Conservation (phyloP, 2,113 vertebrate species). For the Macaca mulatta region DNA sequence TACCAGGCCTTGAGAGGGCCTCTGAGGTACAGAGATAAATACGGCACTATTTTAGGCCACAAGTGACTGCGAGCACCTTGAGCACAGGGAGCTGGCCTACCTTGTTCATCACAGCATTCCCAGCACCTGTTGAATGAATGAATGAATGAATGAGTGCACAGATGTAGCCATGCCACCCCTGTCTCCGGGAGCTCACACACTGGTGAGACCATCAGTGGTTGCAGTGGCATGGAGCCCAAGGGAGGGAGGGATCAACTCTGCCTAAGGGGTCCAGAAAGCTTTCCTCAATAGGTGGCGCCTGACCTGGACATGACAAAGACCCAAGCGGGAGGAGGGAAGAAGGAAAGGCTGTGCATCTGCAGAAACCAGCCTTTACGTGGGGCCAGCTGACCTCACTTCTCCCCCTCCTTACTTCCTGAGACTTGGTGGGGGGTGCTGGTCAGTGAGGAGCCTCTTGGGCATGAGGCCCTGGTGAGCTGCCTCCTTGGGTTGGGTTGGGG, state of each 20-base stretch:
- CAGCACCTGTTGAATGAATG: not conserved
- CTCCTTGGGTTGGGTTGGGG: not conserved
- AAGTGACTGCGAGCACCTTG: fast-evolving
- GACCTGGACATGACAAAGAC: fast-evolving
- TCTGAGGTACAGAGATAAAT: fast-evolving
- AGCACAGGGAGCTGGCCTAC: not conserved
- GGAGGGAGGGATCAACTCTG: too few species aligned
- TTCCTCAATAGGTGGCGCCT: not conserved
- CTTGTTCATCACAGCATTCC: fast-evolving
- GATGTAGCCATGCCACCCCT: fast-evolving
- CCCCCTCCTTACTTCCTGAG: not conserved
- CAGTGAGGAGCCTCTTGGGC: not conserved
- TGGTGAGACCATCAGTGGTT: fast-evolving
- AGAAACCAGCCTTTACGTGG: not conserved
- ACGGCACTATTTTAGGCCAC: too few species aligned
- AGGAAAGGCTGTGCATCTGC: not conserved
- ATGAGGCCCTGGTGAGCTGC: not conserved
- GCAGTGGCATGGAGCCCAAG: fast-evolving
- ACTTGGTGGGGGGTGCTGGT: too few species aligned
- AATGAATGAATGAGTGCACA: not conserved
- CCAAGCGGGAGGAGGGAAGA: not conserved
- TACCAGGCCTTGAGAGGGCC: not conserved
- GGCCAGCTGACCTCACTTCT: not conserved
- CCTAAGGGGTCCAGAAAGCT: too few species aligned
- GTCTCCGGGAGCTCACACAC: too few species aligned